Conservation (phyloP, 2,888 invertebrate species). For the Dicyrtoma fusca region DNA sequence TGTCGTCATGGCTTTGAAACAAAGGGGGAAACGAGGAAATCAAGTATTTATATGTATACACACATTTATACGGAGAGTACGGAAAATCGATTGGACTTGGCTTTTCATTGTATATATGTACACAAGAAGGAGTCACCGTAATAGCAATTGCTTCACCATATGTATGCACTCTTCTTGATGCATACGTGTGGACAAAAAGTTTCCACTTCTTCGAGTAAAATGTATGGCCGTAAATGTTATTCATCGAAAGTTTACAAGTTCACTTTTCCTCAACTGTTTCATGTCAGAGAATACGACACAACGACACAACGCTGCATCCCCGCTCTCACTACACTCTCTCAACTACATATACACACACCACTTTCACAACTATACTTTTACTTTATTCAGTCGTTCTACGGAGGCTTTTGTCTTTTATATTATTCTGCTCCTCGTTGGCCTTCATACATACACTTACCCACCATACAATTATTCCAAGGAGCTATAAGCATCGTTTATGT, state of each 20-base stretch:
- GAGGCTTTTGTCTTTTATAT: neutral
- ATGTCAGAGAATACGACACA: constrained; percentile 9
- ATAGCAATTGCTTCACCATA: neutral
- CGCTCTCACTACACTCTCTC: neutral
- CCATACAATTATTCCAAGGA: neutral
- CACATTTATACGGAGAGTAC: neutral
- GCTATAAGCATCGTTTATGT: neutral
- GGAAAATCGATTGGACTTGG: constrained; percentile 5
- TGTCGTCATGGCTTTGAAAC: neutral
- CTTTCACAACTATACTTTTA: neutral
- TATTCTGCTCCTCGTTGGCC: neutral
- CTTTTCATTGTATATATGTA: constrained; percentile 4
- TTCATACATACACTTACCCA: neutral
- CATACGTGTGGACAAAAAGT: constrained; percentile 2
- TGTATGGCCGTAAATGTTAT: neutral
- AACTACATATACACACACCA: neutral
- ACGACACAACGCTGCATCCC: too few species aligned
- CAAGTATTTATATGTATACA: constrained; percentile 11
- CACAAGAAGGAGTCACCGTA: too few species aligned
- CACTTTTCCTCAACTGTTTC: constrained; percentile 19
- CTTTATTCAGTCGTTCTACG: neutral
- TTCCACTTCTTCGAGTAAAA: constrained; percentile 3
- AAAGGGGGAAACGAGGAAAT: neutral
- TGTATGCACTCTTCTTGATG: neutral
- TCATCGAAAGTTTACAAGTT: constrained; percentile 9